Base-by-base conservation (phyloP, 2,797 vertebrate genomes). In the Diplodus sargus region DNA sequence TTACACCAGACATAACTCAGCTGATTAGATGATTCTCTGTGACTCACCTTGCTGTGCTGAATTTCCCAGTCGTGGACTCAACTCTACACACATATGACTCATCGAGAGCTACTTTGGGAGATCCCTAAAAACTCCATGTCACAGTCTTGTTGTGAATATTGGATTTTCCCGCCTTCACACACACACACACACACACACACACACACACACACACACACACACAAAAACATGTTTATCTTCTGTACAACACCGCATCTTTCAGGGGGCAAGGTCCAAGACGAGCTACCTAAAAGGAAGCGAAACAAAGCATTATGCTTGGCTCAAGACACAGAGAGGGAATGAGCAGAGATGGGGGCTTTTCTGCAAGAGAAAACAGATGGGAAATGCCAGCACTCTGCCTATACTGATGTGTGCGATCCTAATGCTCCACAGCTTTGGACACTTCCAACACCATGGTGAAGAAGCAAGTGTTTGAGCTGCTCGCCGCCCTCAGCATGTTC, bases 381-480 rank as follows among this genome's bases (percentile, higher is more conserved):
- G 6, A 61, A 66, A 30, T 47, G 42, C 56, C 57, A 73, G 62
- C 0, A 0, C 43, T 70, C 14, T 9, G 6, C 16, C 23, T 61
- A 25, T 70, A 39, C 5, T 83, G 18, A 86, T 58, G 42, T 60
- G 23, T 84, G 30, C 78, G 47, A 70, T 83, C 30, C 10, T 81
- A 43, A 30, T 80, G 39, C 61, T 76, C 45, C 82, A 8, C 93
- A 99, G 98, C 98, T 30, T 90, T 99, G 93, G 98, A 99, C 90
- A 99, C 98, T 0, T 97, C 98, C 42, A 99, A 99, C 71, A 96
- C 96, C 47, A 99, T 99, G 97, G 98, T 99, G 84, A 99, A 99
- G 94, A 99, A 97, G 93, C 98, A 99, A 90, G 97, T 99, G 82
- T 99, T 98, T 92, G 98, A 99, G 87, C 95, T 99, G 43, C 93